Evolutionary conservation across 2,113 vertebrate genomes (phyloP).

Genomic region (Mormyrus iriodes): DNA sequence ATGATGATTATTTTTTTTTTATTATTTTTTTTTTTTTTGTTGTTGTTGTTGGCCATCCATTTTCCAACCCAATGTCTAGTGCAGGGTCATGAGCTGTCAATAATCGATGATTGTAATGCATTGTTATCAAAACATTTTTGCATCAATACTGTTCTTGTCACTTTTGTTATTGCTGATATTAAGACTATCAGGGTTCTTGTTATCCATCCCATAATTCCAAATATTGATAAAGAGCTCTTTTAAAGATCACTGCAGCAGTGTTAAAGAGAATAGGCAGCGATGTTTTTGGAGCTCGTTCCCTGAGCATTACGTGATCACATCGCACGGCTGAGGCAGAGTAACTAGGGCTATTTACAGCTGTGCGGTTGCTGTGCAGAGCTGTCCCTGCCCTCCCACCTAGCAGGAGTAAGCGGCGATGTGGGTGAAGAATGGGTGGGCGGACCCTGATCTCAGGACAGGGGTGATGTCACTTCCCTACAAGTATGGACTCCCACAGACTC

Average conservation of each 20-base stretch:
- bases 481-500: constrained; percentile 15
- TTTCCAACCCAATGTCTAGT: neutral
- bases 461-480: neutral
- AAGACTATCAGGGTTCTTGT: neutral
- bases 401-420: neutral
- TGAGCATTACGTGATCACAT: neutral
- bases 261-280: neutral
- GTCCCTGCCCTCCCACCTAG: neutral
- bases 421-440: neutral
- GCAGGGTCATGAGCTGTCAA: neutral
- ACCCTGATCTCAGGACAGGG: constrained; percentile 9
- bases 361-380: neutral
- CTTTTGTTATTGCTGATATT: neutral
- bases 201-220: neutral
- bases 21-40: neutral
- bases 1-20: neutral
- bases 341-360: neutral
- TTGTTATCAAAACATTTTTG: neutral
- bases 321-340: neutral
- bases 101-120: neutral
- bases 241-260: neutral
- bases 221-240: neutral
- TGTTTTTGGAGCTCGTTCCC: neutral
- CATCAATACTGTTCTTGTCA: neutral
- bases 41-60: neutral